Percentiles rank a stretch among this genome's conserved stretches.
phyloP scores from a whole-genome alignment of 2,113 vertebrate genomes.

The Trogon melanurus region DNA sequence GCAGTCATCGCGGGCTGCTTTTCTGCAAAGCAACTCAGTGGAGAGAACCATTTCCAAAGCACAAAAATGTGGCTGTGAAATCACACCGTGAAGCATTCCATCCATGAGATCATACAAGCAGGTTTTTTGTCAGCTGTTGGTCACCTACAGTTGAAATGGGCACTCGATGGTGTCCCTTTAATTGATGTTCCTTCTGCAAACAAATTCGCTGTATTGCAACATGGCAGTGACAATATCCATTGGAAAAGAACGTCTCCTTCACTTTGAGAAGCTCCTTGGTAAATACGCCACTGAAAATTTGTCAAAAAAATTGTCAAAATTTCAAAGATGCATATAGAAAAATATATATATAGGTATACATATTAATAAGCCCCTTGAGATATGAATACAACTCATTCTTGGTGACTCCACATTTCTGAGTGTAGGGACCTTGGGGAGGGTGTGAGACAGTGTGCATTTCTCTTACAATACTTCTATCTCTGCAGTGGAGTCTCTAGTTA shows the following conservation, averaged over 20 bases:
- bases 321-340: neutral
- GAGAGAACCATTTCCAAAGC: neutral
- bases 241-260: neutral
- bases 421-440: neutral
- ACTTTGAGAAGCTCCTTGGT: neutral
- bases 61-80: neutral
- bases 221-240: neutral
- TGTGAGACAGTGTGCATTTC: neutral
- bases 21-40: neutral
- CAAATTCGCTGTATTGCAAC: neutral
- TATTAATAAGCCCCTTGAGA: neutral
- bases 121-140: neutral
- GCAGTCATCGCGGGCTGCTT: neutral
- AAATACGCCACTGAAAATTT: neutral
- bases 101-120: neutral
- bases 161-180: neutral
- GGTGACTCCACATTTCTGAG: neutral
- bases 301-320: neutral
- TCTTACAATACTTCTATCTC: neutral
- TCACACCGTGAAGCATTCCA: neutral
- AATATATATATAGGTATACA: neutral
- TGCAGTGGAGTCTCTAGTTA: neutral
- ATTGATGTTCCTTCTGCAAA: neutral
- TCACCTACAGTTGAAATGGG: neutral
- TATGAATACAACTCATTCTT: neutral